Base-by-base conservation (phyloP, 2,113 vertebrate genomes). In the Seriola aureovittata region DNA sequence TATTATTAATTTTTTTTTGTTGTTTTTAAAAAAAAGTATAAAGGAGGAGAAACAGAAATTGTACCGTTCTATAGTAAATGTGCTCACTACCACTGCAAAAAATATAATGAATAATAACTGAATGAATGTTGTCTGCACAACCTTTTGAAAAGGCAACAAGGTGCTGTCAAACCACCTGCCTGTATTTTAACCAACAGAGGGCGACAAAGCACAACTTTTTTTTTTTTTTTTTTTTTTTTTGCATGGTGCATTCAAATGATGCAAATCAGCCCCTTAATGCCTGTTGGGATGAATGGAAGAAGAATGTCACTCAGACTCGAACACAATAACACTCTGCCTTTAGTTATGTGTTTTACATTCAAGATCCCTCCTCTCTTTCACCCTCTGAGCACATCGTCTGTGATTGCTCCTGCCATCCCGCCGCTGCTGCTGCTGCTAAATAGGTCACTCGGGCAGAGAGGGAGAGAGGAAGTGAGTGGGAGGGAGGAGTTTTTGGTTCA, bases 381-480 rank as follows among this genome's bases (percentile, higher is more conserved):
- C 65, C 25, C 77, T 74, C 46, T 14, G 59, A 89, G 82, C 77
- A 87, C 68, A 78, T 85, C 85, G 71, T 86, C 83, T 86, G 80
- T 59, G 81, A 84, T 73, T 40, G 29, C 48, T 67, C 21, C 63
- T 77, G 85, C 88, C 71, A 68, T 32, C 62, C 19, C n/a, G 38
- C 78, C 40, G 36, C 57, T 75, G 81, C 69, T 75, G 85, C 78
- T 73, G 87, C 93, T 68, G 73, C 73, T 91, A 95, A 95, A 91
- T 94, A 95, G 95, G 95, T 93, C 93, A 95, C 80, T 92, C 34
- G 71, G 85, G 78, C 89, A 90, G 87, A 73, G 73, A 91, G 83
- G 86, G 85, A 91, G 87, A 71, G 81, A 85, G 84, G 84, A 44
- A 57, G 65, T 1, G 23, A 63, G 65, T 2, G 40, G 44, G 72